Conservation (phyloP, 2,888 invertebrate genomes). For the Leptopilina syphax region DNA sequence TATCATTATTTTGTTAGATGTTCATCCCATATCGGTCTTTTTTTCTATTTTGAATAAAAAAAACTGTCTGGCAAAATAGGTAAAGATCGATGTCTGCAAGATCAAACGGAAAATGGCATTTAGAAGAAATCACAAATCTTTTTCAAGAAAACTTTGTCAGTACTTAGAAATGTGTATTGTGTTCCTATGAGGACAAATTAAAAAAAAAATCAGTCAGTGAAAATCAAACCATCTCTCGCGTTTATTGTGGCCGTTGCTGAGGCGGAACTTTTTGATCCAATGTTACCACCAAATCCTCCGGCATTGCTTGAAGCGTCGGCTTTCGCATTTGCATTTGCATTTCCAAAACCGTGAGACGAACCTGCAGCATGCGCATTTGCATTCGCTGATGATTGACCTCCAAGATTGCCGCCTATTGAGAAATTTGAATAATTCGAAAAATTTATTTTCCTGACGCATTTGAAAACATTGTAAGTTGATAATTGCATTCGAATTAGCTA, state of each 20-base stretch:
- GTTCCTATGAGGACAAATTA: background rate
- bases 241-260: constrained; percentile 57
- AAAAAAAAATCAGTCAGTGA: constrained; percentile 52
- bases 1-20: no score
- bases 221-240: constrained; percentile 63
- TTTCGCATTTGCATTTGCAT: constrained; percentile 60
- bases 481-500: no score
- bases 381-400: constrained; percentile 55
- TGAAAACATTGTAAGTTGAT: no score
- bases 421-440: constrained; percentile 26
- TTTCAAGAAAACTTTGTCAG: background rate
- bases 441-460: constrained; percentile 4
- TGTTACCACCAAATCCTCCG: constrained; percentile 46
- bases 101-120: background rate
- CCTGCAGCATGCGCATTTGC: constrained; percentile 51
- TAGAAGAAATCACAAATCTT: background rate
- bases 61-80: background rate
- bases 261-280: constrained; percentile 61
- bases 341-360: constrained; percentile 2
- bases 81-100: background rate
- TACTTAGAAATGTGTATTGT: background rate
- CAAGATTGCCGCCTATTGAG: constrained; percentile 42
- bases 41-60: background rate
- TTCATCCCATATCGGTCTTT: background rate
- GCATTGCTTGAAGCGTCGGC: constrained; percentile 49